Conservation (phyloP, 2,797 vertebrate genomes). For the Silurus aristotelis region DNA sequence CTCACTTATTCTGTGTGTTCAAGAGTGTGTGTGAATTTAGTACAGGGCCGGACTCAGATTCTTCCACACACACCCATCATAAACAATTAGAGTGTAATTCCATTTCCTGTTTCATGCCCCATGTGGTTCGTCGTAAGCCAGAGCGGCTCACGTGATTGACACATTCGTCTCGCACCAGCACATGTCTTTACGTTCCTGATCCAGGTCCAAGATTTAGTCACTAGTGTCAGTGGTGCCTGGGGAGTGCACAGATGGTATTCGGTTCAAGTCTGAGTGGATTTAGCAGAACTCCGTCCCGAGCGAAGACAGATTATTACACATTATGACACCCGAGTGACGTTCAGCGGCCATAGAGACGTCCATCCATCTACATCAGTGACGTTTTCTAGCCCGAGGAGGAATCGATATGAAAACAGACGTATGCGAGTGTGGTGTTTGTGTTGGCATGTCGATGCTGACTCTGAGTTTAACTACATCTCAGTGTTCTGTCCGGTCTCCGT, state of each 20-base stretch:
- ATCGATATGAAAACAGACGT: constrained; percentile 45
- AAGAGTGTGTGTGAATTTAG: background rate
- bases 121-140: constrained; percentile 25
- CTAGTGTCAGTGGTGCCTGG: constrained; percentile 24
- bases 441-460: constrained; percentile 4
- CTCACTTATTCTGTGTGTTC: background rate
- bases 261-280: constrained; percentile 25
- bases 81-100: constrained; percentile 31
- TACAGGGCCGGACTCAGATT: background rate
- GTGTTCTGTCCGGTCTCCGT: constrained; percentile 16
- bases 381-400: constrained; percentile 34
- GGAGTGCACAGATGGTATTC: constrained; percentile 40
- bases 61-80: background rate
- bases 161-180: background rate
- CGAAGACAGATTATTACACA: constrained; percentile 41
- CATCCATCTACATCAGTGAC: constrained; percentile 40
- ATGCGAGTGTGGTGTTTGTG: constrained; percentile 18
- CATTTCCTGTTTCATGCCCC: constrained; percentile 13
- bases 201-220: constrained; percentile 54
- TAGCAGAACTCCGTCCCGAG: constrained; percentile 26
- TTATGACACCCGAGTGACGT: constrained; percentile 46
- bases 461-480: constrained; percentile 19
- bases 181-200: constrained; percentile 34
- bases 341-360: constrained; percentile 31
- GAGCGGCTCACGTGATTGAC: constrained; percentile 12